Evolutionary conservation across 2,888 invertebrate species (phyloP).

Genomic region (Heliconius charithonia): DNA sequence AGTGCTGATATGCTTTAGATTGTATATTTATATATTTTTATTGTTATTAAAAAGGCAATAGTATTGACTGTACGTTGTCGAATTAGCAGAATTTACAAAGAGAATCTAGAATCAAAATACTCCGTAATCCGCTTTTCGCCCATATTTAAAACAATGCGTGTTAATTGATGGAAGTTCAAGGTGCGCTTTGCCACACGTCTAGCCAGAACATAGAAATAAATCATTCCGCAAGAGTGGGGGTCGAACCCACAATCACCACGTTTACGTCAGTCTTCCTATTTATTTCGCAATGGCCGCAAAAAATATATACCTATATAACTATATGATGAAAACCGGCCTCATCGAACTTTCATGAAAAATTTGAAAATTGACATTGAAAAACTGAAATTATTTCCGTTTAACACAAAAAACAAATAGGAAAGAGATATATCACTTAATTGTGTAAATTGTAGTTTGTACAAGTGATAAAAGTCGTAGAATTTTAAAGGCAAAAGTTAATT

Average conservation of each 20-base stretch:
- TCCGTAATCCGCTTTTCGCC: too few relatives aligned
- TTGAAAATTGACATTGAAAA: too few relatives aligned
- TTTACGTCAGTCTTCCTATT: neutral
- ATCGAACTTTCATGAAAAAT: neutral
- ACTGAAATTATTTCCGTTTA: neutral
- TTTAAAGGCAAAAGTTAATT: conserved; percentile 24
- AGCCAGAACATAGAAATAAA: too few relatives aligned
- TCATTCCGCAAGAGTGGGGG: neutral
- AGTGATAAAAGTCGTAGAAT: conserved; percentile 5
- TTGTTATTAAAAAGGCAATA: too few relatives aligned
- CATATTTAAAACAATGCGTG: neutral
- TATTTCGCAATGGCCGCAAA: neutral
- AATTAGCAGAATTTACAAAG: too few relatives aligned
- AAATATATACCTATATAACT: neutral
- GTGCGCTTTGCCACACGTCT: neutral
- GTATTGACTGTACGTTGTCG: too few relatives aligned
- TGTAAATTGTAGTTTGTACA: conserved; percentile 28
- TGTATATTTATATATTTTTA: too few relatives aligned
- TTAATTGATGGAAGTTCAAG: neutral
- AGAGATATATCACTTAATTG: neutral
- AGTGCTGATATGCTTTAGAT: too few relatives aligned
- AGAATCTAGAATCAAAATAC: too few relatives aligned
- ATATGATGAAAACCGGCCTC: neutral
- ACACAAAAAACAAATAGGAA: neutral
- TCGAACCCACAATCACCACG: neutral